phyloP scores from a whole-genome alignment of 53 echinoderm and acorn worm species.

The Zoroaster sp. region DNA sequence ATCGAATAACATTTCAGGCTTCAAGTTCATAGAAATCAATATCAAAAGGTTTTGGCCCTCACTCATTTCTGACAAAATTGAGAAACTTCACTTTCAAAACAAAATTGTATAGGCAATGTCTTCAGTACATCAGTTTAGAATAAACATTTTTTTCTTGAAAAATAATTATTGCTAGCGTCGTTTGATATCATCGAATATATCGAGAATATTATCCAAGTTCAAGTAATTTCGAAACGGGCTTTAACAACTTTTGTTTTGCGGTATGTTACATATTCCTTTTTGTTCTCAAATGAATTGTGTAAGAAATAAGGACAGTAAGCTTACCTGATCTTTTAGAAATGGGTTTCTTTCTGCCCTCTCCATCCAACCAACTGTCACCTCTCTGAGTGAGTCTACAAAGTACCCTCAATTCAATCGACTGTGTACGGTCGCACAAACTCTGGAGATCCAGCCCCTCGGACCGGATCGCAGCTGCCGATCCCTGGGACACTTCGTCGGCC shows the following conservation, averaged over 20 bases:
- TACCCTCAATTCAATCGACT: constrained; percentile 19
- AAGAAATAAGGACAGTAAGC: not conserved
- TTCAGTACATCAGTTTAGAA: too few relatives aligned
- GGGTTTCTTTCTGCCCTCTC: not conserved
- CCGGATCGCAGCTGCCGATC: not conserved
- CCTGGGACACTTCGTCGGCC: not conserved
- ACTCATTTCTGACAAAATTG: too few relatives aligned
- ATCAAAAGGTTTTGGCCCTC: not conserved
- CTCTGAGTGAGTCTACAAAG: constrained; percentile 33
- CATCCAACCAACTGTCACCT: constrained; percentile 1
- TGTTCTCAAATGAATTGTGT: not conserved
- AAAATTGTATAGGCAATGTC: too few relatives aligned
- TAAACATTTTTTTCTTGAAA: too few relatives aligned
- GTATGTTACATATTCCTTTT: not conserved
- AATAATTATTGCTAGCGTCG: too few relatives aligned
- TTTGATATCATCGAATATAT: too few relatives aligned
- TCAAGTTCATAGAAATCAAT: not conserved
- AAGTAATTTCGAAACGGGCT: too few relatives aligned
- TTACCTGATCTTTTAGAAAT: constrained; percentile 49
- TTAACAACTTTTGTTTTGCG: not conserved
- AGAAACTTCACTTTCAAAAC: too few relatives aligned
- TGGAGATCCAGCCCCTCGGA: not conserved
- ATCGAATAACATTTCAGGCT: not conserved
- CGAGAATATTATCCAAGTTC: too few relatives aligned
- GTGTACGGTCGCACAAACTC: constrained; percentile 37